Conservation (phyloP, 2,888 invertebrate genomes). For the Apamea sordens region DNA sequence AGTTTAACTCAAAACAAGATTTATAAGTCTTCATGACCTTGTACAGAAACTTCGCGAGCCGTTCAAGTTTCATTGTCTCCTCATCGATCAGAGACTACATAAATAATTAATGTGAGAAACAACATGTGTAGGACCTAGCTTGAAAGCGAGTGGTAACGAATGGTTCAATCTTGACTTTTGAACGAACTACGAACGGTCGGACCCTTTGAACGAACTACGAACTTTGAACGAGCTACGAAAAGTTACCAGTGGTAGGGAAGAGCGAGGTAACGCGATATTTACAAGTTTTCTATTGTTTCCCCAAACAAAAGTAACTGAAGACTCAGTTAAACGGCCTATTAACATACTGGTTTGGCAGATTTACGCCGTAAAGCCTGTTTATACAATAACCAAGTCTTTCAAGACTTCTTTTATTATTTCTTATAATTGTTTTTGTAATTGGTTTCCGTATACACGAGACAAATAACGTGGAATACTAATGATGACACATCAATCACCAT, state of each 20-base stretch:
- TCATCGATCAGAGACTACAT: slow-evolving; percentile 57
- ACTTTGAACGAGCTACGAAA: not conserved
- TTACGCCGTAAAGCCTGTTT: slow-evolving; percentile 32
- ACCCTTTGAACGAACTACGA: slow-evolving; percentile 31
- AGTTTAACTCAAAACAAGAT: slow-evolving; percentile 33
- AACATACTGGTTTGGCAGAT: slow-evolving; percentile 54
- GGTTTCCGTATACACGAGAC: slow-evolving; percentile 22
- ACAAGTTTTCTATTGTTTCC: slow-evolving; percentile 52
- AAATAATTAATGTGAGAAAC: slow-evolving; percentile 61
- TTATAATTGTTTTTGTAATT: slow-evolving; percentile 32
- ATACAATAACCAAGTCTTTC: slow-evolving; percentile 21
- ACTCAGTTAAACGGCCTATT: slow-evolving; percentile 49
- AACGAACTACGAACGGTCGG: slow-evolving; percentile 5
- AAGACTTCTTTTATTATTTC: slow-evolving; percentile 31
- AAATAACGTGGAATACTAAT: slow-evolving; percentile 27
- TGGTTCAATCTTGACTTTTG: slow-evolving; percentile 47
- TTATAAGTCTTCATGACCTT: slow-evolving; percentile 23
- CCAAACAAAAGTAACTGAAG: slow-evolving; percentile 55
- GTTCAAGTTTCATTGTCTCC: slow-evolving; percentile 25
- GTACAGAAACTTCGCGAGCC: slow-evolving; percentile 27
- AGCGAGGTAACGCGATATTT: slow-evolving; percentile 47
- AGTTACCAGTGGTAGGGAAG: not conserved
- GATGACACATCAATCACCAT: not conserved
- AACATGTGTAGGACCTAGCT: slow-evolving; percentile 36
- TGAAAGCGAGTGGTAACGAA: slow-evolving; percentile 27